A percentile compares a stretch with the other conserved stretches of the same genome.
These are phyloP conservation scores for Mesitornis unicolor DNA, from an alignment of 2,113 vertebrate genomes.

Conservation along the genomic window DNA sequence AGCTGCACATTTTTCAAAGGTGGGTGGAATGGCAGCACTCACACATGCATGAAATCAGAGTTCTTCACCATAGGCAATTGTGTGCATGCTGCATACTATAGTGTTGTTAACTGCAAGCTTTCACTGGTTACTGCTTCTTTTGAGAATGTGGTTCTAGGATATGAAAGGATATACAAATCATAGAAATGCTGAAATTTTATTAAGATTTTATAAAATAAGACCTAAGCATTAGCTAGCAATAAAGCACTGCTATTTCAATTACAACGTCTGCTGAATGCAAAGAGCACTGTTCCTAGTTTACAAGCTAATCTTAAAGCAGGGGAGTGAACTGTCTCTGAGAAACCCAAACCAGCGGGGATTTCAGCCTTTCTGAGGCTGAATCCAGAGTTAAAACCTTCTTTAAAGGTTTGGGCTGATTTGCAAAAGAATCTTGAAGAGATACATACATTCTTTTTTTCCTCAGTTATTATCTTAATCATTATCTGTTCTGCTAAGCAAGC, in stretches of 20 bases:
- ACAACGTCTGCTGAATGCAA: neutral
- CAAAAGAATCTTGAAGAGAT: neutral
- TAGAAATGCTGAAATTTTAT: neutral
- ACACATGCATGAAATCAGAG: neutral
- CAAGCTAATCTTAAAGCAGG: neutral
- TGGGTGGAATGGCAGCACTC: neutral
- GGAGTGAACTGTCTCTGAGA: neutral
- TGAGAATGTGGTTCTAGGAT: neutral
- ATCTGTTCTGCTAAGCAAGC: neutral
- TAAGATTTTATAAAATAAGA: neutral
- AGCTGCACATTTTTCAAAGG: neutral
- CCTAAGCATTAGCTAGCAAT: neutral
- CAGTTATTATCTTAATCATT: neutral
- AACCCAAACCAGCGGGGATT: neutral
- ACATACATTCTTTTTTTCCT: neutral
- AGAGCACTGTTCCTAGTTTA: neutral
- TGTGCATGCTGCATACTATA: rapidly evolving
- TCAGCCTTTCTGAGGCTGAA: neutral
- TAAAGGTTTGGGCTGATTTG: neutral
- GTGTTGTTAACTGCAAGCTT: neutral
- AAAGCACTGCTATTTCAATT: neutral
- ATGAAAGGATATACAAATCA: neutral
- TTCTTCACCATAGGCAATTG: rapidly evolving
- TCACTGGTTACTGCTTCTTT: neutral
- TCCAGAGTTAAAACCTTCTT: neutral